Evolutionary conservation across 2,797 vertebrate genomes (phyloP), one percentile per base, ranked within the genome.

Genomic region (Syngnathus rostellatus): DNA sequence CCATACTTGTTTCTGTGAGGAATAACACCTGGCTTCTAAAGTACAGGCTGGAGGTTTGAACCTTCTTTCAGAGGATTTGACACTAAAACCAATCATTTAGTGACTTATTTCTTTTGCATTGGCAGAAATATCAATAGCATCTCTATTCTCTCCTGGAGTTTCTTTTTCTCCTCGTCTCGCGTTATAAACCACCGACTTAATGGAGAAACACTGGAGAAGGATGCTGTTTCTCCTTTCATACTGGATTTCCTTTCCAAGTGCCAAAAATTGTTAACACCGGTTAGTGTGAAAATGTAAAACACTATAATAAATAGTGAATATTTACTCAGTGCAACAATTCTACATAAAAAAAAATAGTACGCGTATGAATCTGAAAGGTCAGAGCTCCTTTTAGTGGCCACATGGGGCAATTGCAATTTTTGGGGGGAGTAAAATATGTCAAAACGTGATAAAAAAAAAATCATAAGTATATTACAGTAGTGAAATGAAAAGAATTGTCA

Each of bases 311-410:
- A 31, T 31, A 31, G 31, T 55, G 23, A 25, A 9, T 31, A 25
- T 55, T 5, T 46, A 1, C 8, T 2, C 50, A 23, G 25, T 54
- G 23, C 21, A 25, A 25, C 21, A 23, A 25, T 55, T 25, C 5
- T 14, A 25, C 16, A 16, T 37, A 2, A 17, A 31, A 31, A 55
- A 21, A 25, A 16, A 57, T 17, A 2, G 14, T 25, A 37, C 8
- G 11, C 0, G 12, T 17, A 16, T 57, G 6, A 8, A 31, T 57
- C 6, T 41, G 59, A 23, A 61, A 65, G 57, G 31, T 0, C 12
- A 64, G 66, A 12, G 46, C 70, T 31, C 76, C 8, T 62, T 77
- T 85, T 81, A 43, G 70, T 84, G 85, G 72, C 2, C 0, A 0
- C 0, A 21, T 40, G 7, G 0, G 0, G 12, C 19, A 43, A 69